Conservation (phyloP, 1,140 invertebrate genomes). For the Heliconius himera region DNA sequence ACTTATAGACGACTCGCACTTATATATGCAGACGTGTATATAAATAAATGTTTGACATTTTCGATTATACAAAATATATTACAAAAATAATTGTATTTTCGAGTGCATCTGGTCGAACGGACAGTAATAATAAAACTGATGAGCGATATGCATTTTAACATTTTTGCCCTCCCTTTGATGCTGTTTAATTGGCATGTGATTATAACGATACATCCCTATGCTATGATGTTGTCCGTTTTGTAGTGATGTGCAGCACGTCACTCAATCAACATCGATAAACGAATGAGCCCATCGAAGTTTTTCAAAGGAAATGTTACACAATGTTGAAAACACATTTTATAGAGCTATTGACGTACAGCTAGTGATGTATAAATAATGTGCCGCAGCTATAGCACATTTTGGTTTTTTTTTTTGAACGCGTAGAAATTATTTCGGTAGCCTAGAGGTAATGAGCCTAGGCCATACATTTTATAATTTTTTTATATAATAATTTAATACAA, state of each 20-base stretch:
- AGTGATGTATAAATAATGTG: neutral
- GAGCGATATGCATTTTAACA: conserved; percentile 7
- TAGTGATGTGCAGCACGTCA: neutral
- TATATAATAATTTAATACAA: no score
- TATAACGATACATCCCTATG: neutral
- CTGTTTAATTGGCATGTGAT: conserved; percentile 4
- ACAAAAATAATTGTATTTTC: neutral
- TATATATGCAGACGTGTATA: neutral
- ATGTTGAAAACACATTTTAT: neutral
- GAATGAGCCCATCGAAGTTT: neutral
- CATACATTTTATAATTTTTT: no score
- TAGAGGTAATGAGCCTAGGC: no score
- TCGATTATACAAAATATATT: neutral
- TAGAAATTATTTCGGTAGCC: no score
- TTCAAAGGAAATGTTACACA: neutral
- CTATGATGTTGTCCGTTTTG: neutral
- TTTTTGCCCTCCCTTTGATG: neutral
- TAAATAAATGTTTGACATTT: neutral
- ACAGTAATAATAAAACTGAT: conserved; percentile 1
- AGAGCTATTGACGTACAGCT: neutral
- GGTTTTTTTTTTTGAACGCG: no score
- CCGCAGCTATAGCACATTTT: neutral
- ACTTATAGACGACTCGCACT: no score
- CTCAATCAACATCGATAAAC: neutral
- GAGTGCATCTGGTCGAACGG: neutral